Evolutionary conservation across 1,140 invertebrate species (phyloP).

Genomic region (Microplitis demolitor): DNA sequence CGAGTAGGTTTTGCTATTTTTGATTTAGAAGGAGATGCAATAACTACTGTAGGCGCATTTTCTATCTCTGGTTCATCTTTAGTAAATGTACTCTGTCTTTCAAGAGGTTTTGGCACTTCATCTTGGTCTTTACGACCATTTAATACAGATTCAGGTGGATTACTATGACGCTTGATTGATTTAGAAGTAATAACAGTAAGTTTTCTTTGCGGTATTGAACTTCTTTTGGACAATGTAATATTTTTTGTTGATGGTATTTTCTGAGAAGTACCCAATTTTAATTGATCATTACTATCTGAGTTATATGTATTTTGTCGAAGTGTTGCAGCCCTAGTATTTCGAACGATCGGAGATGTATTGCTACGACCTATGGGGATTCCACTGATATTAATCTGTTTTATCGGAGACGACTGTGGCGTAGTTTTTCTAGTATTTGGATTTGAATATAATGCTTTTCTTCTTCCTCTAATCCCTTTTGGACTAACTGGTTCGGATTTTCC

Average conservation of each 20-base stretch:
- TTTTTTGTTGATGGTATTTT: conserved; percentile 33
- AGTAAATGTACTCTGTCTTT: conserved; percentile 86
- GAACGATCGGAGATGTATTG: conserved; percentile 53
- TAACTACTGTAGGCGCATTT: conserved; percentile 50
- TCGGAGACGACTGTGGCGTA: conserved; percentile 51
- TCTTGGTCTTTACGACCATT: conserved; percentile 28
- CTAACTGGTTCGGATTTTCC: conserved; percentile 49
- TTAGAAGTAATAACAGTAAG: conserved; percentile 37
- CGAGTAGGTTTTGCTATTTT: conserved; percentile 49
- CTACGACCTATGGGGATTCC: conserved; percentile 53
- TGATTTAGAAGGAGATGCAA: conserved; percentile 47
- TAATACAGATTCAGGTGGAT: conserved; percentile 36
- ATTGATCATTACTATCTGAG: conserved; percentile 26
- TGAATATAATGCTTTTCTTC: conserved; percentile 74
- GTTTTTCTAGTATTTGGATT: conserved; percentile 47
- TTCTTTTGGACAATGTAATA: conserved; percentile 38
- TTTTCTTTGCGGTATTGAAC: conserved; percentile 47
- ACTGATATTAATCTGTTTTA: conserved; percentile 45
- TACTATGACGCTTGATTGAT: conserved; percentile 47
- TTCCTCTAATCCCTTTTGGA: conserved; percentile 75
- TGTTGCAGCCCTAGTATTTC: conserved; percentile 51
- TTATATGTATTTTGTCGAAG: conserved; percentile 48
- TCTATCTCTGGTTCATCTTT: conserved; percentile 72
- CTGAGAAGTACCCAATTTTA: conserved; percentile 39
- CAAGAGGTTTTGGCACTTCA: conserved; percentile 60